phyloP scores from a whole-genome alignment of 2,888 invertebrate species.

The Dysmachus trigonus region DNA sequence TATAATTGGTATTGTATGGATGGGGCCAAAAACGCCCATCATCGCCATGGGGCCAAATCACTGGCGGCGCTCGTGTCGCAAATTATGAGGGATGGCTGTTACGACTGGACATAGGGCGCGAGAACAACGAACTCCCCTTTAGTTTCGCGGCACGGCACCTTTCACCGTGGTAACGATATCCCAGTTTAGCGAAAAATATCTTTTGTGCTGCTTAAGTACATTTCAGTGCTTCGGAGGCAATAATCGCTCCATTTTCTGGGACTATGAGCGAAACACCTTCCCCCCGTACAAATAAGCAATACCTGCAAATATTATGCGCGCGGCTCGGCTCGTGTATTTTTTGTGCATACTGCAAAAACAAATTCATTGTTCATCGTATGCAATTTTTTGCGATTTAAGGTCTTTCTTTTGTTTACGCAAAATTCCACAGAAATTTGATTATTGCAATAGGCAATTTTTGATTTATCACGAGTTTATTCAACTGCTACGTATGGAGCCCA shows the following conservation, averaged over 20 bases:
- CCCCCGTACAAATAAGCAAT: neutral
- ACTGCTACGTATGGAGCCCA: neutral
- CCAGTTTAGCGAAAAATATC: neutral
- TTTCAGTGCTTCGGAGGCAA: conserved; percentile 4
- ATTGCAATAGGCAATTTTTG: neutral
- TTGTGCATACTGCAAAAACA: neutral
- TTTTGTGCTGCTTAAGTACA: conserved; percentile 22
- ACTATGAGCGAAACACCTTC: neutral
- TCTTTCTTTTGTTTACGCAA: neutral
- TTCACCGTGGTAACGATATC: neutral
- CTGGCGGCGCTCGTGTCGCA: neutral
- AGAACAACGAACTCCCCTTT: neutral
- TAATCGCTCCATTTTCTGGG: neutral
- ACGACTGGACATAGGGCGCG: neutral
- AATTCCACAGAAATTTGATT: neutral
- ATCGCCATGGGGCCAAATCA: neutral
- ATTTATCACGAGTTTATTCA: neutral
- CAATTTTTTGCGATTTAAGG: neutral
- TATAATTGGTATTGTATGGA: neutral
- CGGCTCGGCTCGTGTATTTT: neutral
- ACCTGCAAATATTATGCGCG: neutral
- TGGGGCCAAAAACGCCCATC: neutral
- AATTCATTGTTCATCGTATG: neutral
- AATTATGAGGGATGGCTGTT: neutral
- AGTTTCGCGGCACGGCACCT: neutral